Conservation (phyloP, 2,797 vertebrate genomes). For the Catostomus latipinnis region DNA sequence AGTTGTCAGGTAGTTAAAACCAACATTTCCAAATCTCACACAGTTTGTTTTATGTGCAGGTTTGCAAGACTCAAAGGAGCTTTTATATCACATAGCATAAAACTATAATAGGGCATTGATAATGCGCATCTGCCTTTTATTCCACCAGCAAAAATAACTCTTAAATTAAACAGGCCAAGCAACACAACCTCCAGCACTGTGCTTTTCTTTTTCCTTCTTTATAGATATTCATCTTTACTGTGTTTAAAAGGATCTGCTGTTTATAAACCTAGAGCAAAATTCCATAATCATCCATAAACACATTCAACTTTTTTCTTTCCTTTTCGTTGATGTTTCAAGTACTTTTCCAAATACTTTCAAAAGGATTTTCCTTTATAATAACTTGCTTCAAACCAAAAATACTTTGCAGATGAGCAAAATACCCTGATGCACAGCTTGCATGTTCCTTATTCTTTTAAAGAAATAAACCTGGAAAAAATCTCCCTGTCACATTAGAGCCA, state of each 20-base stretch:
- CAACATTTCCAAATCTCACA: constrained; percentile 58
- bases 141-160: constrained; percentile 59
- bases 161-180: constrained; percentile 64
- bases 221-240: constrained; percentile 14
- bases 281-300: neutral
- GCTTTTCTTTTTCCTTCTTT: constrained; percentile 32
- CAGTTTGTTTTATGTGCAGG: constrained; percentile 46
- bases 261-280: constrained; percentile 15
- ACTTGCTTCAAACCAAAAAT: neutral
- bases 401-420: neutral
- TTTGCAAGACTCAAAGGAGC: constrained; percentile 60
- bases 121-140: constrained; percentile 69
- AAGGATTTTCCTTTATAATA: neutral
- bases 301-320: constrained; percentile 3
- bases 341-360: neutral
- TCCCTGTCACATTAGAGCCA: neutral
- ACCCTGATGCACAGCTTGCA: neutral
- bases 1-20: constrained; percentile 60
- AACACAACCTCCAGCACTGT: constrained; percentile 44
- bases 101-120: constrained; percentile 56
- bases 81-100: constrained; percentile 51
- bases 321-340: neutral
- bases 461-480: neutral
- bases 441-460: neutral
- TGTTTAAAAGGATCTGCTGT: neutral